Conservation (phyloP, 2,888 invertebrate genomes). For the Zygothrica quintamaculata region DNA sequence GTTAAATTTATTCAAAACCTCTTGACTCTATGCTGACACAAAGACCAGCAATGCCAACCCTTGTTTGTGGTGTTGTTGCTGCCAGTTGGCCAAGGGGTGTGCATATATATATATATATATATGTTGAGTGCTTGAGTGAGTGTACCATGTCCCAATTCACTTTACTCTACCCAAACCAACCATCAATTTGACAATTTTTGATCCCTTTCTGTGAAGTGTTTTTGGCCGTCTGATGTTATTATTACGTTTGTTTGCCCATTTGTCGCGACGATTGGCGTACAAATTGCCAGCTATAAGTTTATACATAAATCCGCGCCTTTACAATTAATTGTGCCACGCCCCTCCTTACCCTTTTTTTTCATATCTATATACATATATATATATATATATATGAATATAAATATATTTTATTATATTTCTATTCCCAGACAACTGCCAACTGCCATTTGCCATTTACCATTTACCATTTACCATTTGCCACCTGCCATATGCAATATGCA, state of each 20-base stretch:
- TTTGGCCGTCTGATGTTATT: slow-evolving; percentile 64
- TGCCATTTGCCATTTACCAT: slow-evolving; percentile 11
- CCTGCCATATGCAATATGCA: background rate
- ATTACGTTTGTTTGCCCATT: slow-evolving; percentile 77
- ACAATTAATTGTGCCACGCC: slow-evolving; percentile 72
- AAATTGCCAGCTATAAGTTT: slow-evolving; percentile 62
- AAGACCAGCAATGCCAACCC: slow-evolving; percentile 46
- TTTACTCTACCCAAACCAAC: slow-evolving; percentile 1
- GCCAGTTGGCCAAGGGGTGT: slow-evolving; percentile 63
- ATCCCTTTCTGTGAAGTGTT: slow-evolving; percentile 61
- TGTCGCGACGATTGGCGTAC: slow-evolving; percentile 65
- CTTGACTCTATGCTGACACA: slow-evolving; percentile 73
- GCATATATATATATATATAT: too few relatives aligned
- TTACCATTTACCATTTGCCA: slow-evolving; percentile 16
- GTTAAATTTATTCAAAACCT: slow-evolving; percentile 82
- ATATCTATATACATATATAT: too few relatives aligned
- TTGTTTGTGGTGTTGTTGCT: slow-evolving; percentile 35
- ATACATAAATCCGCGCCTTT: slow-evolving; percentile 57
- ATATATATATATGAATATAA: too few relatives aligned
- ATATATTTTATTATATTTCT: too few relatives aligned
- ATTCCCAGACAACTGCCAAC: slow-evolving; percentile 20
- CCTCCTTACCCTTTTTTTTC: slow-evolving; percentile 5
- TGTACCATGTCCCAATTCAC: slow-evolving; percentile 12
- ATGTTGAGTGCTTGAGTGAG: slow-evolving; percentile 60
- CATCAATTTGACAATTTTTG: slow-evolving; percentile 31